Evolutionary conservation across 2,797 vertebrate species (phyloP).

Genomic region (Coreius guichenoti): DNA sequence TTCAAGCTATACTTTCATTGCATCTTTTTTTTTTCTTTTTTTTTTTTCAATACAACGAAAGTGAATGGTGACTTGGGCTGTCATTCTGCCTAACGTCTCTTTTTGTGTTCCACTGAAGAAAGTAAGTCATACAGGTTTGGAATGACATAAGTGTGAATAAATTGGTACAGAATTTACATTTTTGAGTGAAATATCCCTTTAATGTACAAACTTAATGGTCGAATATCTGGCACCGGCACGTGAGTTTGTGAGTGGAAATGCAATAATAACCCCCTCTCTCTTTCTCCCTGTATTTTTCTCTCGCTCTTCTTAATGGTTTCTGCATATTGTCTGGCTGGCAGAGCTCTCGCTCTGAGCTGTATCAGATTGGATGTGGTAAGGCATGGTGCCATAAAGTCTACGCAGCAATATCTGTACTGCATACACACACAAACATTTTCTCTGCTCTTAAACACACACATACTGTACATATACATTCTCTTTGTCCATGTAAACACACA

Average conservation of each 20-base stretch:
- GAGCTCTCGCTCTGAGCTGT: constrained; percentile 63
- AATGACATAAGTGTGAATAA: not conserved
- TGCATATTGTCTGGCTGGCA: constrained; percentile 66
- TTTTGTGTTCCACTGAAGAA: not conserved
- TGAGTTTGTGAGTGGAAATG: constrained; percentile 13
- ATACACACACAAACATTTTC: constrained; percentile 34
- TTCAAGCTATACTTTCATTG: not conserved
- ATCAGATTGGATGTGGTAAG: constrained; percentile 76
- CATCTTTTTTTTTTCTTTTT: no score
- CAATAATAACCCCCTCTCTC: constrained; percentile 19
- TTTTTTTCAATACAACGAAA: no score
- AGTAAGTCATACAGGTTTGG: not conserved
- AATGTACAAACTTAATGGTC: not conserved
- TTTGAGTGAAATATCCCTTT: not conserved
- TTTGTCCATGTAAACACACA: constrained; percentile 35
- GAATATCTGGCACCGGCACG: not conserved
- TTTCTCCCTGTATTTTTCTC: constrained; percentile 32
- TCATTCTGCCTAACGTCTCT: not conserved
- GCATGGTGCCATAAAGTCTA: constrained; percentile 75
- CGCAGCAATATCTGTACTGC: constrained; percentile 55
- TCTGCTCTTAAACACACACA: constrained; percentile 25
- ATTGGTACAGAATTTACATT: not conserved
- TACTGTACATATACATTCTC: constrained; percentile 32
- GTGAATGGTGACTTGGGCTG: not conserved
- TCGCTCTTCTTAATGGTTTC: constrained; percentile 54